phyloP scores from a whole-genome alignment of 2,888 invertebrate species.

The Taenaris catops region DNA sequence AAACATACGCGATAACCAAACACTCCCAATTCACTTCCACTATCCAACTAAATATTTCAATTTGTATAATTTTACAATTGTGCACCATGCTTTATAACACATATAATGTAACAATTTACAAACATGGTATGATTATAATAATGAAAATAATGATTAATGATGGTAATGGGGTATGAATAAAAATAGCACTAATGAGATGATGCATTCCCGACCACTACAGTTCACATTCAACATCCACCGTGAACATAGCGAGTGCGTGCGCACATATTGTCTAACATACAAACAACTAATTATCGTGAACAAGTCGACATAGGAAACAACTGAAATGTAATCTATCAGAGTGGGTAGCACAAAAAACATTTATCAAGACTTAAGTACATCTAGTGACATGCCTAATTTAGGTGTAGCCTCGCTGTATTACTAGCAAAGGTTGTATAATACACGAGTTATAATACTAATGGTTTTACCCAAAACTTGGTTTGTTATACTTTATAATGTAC shows the following conservation, averaged over 20 bases:
- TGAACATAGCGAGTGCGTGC: constrained; percentile 40
- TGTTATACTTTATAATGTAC: too few species aligned
- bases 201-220: constrained; percentile 63
- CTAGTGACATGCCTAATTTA: constrained; percentile 11
- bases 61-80: constrained; percentile 2
- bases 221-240: constrained; percentile 66
- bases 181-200: constrained; percentile 33
- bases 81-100: constrained; percentile 12
- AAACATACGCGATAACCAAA: too few species aligned
- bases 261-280: constrained; percentile 32
- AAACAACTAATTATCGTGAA: constrained; percentile 17
- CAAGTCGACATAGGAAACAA: constrained; percentile 4
- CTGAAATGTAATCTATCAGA: constrained; percentile 1
- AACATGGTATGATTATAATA: too few species aligned
- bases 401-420: constrained; percentile 2
- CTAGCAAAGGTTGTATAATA: too few species aligned
- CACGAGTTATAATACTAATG: too few species aligned
- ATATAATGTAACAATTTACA: neutral
- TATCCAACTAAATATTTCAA: too few species aligned
- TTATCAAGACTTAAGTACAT: constrained; percentile 4
- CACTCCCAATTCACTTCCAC: too few species aligned
- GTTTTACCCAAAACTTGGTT: too few species aligned
- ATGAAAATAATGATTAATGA: constrained; percentile 16
- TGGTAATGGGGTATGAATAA: constrained; percentile 4
- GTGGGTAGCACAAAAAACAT: neutral